phyloP scores from a whole-genome alignment of 2,888 invertebrate genomes.

The Shargacucullia verbasci region DNA sequence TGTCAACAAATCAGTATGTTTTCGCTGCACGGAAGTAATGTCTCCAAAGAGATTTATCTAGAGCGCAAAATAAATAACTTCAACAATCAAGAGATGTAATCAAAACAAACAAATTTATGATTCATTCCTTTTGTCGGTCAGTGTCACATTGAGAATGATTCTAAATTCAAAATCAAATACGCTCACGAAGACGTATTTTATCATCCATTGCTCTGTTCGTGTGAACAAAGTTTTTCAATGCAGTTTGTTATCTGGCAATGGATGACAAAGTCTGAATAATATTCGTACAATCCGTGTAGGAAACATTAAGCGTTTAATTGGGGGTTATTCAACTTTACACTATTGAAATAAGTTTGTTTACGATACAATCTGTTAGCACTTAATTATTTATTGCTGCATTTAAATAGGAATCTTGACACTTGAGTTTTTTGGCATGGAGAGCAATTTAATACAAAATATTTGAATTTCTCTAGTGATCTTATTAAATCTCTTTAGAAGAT shows the following conservation, averaged over 20 bases:
- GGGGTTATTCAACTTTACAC: conserved; percentile 3
- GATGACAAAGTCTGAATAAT: neutral
- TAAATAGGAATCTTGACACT: too few relatives aligned
- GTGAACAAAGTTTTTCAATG: neutral
- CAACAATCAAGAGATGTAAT: conserved; percentile 44
- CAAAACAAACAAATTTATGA: conserved; percentile 38
- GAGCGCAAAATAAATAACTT: conserved; percentile 35
- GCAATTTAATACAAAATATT: too few relatives aligned
- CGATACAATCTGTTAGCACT: too few relatives aligned
- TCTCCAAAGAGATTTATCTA: conserved; percentile 29
- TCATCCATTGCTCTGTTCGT: neutral
- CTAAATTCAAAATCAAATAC: conserved; percentile 30
- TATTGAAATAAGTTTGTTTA: neutral
- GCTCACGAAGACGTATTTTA: neutral
- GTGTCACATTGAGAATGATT: conserved; percentile 24
- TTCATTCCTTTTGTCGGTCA: conserved; percentile 44
- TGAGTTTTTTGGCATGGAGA: too few relatives aligned
- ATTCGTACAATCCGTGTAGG: neutral
- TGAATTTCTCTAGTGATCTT: too few relatives aligned
- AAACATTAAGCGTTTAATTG: neutral
- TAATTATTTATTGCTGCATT: too few relatives aligned
- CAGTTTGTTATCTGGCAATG: neutral
- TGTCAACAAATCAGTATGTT: conserved; percentile 44
- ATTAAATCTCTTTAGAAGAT: too few relatives aligned
- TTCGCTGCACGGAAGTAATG: conserved; percentile 17